phyloP scores from a whole-genome alignment of 2,888 invertebrate genomes.

The Mycogona germanica region DNA sequence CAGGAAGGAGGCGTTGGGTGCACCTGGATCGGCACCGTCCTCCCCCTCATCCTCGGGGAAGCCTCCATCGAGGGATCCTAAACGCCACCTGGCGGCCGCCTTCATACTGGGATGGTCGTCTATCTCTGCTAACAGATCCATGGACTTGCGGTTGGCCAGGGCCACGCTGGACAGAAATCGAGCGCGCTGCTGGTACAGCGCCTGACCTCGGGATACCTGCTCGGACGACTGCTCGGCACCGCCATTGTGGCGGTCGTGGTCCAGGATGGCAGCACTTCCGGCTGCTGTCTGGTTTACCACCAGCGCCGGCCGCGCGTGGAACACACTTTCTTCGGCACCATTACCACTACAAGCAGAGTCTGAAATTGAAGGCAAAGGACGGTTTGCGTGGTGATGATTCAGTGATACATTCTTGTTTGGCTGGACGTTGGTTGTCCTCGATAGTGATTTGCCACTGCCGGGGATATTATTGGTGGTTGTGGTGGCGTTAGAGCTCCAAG shows the following conservation, averaged over 20 bases:
- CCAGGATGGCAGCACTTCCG: not conserved
- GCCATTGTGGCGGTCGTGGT: not conserved
- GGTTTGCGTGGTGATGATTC: too few species aligned
- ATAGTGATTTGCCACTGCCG: too few species aligned
- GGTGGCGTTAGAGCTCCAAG: too few species aligned
- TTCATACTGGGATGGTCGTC: slow-evolving; percentile 10
- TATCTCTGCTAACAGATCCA: slow-evolving; percentile 12
- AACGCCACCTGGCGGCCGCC: not conserved
- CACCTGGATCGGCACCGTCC: not conserved
- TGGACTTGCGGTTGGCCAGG: not conserved
- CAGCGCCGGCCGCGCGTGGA: not conserved
- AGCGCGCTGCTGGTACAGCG: slow-evolving; percentile 1
- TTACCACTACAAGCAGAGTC: too few species aligned
- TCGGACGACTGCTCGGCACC: not conserved
- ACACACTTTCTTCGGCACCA: too few species aligned
- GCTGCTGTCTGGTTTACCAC: not conserved
- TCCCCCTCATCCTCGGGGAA: not conserved
- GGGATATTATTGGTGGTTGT: too few species aligned
- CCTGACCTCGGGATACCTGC: not conserved
- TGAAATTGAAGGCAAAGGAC: too few species aligned
- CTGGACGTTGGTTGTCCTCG: too few species aligned
- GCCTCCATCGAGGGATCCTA: not conserved
- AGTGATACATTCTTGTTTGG: too few species aligned
- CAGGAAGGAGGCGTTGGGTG: slow-evolving; percentile 11
- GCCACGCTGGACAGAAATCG: not conserved